A percentile compares a stretch with the other conserved stretches of the same genome.
phyloP scores from a whole-genome alignment of 37 sponge, comb jelly and placozoan genomes.

The Bolinopsis microptera region DNA sequence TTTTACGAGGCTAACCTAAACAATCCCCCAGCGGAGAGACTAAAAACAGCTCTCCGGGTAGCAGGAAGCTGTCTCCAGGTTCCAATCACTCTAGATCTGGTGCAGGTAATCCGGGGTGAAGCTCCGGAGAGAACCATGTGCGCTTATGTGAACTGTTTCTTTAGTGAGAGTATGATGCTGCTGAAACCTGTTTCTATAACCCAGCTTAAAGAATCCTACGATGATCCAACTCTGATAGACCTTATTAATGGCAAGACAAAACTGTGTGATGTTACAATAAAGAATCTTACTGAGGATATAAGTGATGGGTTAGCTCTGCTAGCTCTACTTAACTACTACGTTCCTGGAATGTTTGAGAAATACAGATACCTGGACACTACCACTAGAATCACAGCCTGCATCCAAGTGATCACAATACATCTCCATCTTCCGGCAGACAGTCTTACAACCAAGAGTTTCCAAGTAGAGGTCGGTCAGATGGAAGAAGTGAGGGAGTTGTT shows the following conservation, averaged over 20 bases:
- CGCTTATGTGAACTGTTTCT: neutral
- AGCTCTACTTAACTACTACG: neutral
- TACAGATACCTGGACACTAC: neutral
- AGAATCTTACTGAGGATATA: neutral
- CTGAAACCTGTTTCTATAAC: neutral
- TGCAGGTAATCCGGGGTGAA: neutral
- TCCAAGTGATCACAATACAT: neutral
- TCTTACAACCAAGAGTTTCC: neutral
- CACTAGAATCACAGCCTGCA: neutral
- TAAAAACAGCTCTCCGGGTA: neutral
- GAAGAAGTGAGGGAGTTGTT: neutral
- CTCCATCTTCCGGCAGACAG: neutral
- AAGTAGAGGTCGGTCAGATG: neutral
- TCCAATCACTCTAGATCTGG: neutral
- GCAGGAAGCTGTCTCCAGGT: neutral
- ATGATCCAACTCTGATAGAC: neutral
- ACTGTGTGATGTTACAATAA: neutral
- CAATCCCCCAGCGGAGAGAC: constrained; percentile 1
- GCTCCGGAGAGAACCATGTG: neutral
- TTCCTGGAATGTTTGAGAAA: neutral
- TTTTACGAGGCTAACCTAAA: constrained; percentile 12
- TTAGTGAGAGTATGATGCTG: neutral
- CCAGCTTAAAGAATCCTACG: neutral
- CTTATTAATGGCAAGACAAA: neutral
- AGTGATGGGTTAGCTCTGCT: neutral